Conservation (phyloP, 2,797 vertebrate genomes). For the Hozukius guyotensis region DNA sequence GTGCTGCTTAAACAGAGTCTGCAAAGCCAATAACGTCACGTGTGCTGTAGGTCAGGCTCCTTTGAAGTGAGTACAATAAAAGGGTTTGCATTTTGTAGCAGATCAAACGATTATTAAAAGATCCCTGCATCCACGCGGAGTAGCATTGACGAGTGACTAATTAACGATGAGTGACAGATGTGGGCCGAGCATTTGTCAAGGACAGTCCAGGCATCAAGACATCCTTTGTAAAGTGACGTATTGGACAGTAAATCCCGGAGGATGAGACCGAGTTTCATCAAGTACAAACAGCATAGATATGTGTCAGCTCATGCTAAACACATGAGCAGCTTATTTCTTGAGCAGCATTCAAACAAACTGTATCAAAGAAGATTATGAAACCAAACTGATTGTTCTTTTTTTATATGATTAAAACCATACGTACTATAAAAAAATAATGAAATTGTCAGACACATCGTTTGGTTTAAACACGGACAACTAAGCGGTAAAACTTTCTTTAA, state of each 20-base stretch:
- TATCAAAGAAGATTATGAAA: background rate
- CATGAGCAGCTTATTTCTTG: background rate
- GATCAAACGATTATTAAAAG: constrained; percentile 32
- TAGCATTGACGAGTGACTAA: constrained; percentile 32
- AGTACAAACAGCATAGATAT: background rate
- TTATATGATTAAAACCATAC: background rate
- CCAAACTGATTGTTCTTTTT: background rate
- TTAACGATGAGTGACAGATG: constrained; percentile 51
- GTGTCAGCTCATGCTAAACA: constrained; percentile 26
- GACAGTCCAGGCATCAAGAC: constrained; percentile 8
- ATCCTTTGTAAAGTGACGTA: constrained; percentile 22
- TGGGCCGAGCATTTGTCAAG: constrained; percentile 34
- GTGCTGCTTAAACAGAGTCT: constrained; percentile 32
- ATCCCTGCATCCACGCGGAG: constrained; percentile 9
- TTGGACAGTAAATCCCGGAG: constrained; percentile 13
- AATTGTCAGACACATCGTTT: background rate
- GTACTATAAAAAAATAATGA: background rate
- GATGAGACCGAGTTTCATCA: background rate
- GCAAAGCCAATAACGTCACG: constrained; percentile 9
- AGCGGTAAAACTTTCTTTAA: background rate
- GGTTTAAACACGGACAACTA: background rate
- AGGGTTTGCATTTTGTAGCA: constrained; percentile 24
- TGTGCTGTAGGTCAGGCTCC: constrained; percentile 27
- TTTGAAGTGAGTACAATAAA: constrained; percentile 51
- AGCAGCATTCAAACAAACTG: background rate